Conservation (phyloP, 2,888 invertebrate species). For the Megaustenia siamemsis region DNA sequence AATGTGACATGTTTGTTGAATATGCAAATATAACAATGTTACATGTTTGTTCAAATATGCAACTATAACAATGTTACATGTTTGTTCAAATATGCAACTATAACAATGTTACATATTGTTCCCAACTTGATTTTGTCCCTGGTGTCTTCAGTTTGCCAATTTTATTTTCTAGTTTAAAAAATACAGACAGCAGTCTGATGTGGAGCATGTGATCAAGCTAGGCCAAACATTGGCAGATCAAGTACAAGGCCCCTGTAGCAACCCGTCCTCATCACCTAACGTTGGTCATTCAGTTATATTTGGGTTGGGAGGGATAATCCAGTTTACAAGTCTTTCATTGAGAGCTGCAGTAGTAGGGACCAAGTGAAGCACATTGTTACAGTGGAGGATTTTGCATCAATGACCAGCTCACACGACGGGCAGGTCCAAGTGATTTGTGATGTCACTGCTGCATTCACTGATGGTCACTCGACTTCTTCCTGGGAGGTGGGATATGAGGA, state of each 20-base stretch:
- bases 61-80: too few species aligned
- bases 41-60: too few species aligned
- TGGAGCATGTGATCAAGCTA: not conserved
- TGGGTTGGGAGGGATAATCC: constrained; percentile 5
- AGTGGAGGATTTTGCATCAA: not conserved
- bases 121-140: too few species aligned
- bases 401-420: not conserved
- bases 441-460: constrained; percentile 38
- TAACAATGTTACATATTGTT: too few species aligned
- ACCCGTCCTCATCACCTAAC: not conserved
- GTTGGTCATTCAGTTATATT: not conserved
- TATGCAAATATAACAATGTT: too few species aligned
- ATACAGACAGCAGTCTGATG: not conserved
- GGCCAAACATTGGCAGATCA: not conserved
- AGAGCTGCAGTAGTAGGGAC: not conserved
- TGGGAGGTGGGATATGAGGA: constrained; percentile 14
- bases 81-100: too few species aligned
- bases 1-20: too few species aligned
- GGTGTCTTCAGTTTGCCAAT: too few species aligned
- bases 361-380: not conserved
- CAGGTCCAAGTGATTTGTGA: constrained; percentile 27
- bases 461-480: not conserved
- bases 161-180: constrained; percentile 16
- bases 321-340: constrained; percentile 39
- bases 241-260: not conserved